These are phyloP conservation scores for Corythaeola cristata DNA, from an alignment of 2,113 vertebrate genomes.

Conservation along the genomic window DNA sequence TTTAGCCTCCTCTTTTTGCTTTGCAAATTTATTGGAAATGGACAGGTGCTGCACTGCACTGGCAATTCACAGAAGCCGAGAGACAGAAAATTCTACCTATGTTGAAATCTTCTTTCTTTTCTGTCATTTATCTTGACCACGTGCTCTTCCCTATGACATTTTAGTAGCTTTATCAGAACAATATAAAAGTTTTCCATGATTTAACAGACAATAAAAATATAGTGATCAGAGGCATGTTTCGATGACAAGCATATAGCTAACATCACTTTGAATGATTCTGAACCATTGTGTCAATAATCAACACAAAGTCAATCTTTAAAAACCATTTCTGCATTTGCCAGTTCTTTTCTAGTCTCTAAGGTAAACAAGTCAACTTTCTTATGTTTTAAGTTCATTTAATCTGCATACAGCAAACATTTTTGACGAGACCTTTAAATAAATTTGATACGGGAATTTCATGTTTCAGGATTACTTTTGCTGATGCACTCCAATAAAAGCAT, in stretches of 20 bases:
- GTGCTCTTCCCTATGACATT: neutral
- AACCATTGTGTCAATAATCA: neutral
- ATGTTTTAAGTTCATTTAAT: neutral
- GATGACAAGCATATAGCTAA: neutral
- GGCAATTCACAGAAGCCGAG: neutral
- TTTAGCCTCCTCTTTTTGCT: neutral
- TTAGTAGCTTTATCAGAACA: neutral
- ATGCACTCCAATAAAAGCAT: neutral
- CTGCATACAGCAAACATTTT: neutral
- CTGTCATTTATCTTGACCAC: neutral
- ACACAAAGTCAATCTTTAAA: neutral
- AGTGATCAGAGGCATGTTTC: neutral
- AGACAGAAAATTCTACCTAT: neutral
- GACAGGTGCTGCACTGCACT: neutral
- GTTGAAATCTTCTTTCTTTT: neutral
- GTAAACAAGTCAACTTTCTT: neutral
- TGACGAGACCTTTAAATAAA: neutral
- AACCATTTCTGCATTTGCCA: neutral
- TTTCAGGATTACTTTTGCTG: neutral
- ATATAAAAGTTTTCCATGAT: neutral
- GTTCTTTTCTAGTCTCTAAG: neutral
- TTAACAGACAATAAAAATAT: neutral
- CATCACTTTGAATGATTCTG: neutral
- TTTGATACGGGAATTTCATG: neutral
- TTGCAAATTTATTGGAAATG: neutral